A percentile compares a stretch with the other conserved stretches of the same genome.
These are phyloP conservation scores for Vanessa cardui DNA, from an alignment of 2,888 invertebrate genomes.

Conservation along the genomic window DNA sequence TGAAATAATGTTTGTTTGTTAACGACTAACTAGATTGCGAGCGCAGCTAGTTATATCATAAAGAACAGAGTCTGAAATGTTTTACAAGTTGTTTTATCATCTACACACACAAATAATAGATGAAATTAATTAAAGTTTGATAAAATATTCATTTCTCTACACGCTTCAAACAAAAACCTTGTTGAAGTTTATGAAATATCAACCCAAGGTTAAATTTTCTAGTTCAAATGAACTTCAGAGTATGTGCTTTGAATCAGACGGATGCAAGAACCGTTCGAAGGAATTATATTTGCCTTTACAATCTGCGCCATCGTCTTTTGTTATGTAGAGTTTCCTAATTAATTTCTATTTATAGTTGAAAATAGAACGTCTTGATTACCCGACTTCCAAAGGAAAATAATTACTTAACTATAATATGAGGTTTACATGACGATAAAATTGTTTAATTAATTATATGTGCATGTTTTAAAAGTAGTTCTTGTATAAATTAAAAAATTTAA, in stretches of 20 bases:
- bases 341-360: slow-evolving; percentile 11
- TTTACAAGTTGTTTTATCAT: too few species aligned
- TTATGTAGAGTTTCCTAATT: slow-evolving; percentile 7
- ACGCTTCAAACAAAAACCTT: too few species aligned
- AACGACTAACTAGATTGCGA: too few species aligned
- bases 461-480: too few species aligned
- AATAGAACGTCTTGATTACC: not conserved
- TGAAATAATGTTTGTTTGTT: too few species aligned
- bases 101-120: too few species aligned
- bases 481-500: too few species aligned
- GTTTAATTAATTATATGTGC: too few species aligned
- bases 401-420: not conserved
- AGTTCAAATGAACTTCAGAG: not conserved
- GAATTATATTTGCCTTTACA: slow-evolving; percentile 10
- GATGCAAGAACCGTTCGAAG: slow-evolving; percentile 7
- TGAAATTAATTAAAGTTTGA: too few species aligned
- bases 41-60: too few species aligned
- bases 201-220: slow-evolving; percentile 7
- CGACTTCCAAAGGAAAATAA: not conserved
- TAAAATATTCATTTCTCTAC: too few species aligned
- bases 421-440: not conserved
- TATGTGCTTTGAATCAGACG: slow-evolving; percentile 3
- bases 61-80: too few species aligned
- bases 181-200: not conserved
- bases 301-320: slow-evolving; percentile 3